Percentiles rank a stretch among this genome's conserved stretches.
Evolutionary conservation across 2,888 invertebrate genomes (phyloP).

Genomic region (Ferrisia virgata): DNA sequence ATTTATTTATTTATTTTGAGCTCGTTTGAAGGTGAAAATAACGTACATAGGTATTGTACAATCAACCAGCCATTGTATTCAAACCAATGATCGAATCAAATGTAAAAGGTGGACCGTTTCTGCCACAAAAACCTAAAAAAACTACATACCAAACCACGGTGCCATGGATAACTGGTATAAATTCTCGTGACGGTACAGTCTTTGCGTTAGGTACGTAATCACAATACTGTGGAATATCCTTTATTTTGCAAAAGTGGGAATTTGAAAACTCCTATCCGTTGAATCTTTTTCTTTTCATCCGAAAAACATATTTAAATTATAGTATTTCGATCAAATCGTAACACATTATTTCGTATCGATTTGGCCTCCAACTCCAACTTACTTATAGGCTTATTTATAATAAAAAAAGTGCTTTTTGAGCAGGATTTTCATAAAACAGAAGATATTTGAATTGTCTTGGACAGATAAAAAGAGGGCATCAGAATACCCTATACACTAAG

Average conservation of each 20-base stretch:
- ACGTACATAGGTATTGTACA: not conserved
- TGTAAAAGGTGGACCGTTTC: not conserved
- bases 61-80: not conserved
- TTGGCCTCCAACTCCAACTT: no score
- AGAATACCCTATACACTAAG: no score
- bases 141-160: not conserved
- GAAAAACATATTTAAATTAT: no score
- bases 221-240: not conserved
- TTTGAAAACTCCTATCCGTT: not conserved
- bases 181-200: conserved; percentile 41
- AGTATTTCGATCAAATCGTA: no score
- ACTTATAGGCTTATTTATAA: no score
- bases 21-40: not conserved
- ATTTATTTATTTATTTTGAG: not conserved
- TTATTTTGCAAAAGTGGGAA: no score
- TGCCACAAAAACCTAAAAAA: not conserved
- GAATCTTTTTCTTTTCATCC: no score
- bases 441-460: no score
- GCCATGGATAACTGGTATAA: conserved; percentile 35
- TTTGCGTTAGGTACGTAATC: not conserved
- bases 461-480: no score
- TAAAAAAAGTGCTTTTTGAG: no score
- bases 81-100: conserved; percentile 24
- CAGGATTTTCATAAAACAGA: no score
- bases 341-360: no score